Percentiles rank a stretch among this genome's conserved stretches.
phyloP scores from a whole-genome alignment of 2,888 invertebrate species.

The Rutpela maculata region DNA sequence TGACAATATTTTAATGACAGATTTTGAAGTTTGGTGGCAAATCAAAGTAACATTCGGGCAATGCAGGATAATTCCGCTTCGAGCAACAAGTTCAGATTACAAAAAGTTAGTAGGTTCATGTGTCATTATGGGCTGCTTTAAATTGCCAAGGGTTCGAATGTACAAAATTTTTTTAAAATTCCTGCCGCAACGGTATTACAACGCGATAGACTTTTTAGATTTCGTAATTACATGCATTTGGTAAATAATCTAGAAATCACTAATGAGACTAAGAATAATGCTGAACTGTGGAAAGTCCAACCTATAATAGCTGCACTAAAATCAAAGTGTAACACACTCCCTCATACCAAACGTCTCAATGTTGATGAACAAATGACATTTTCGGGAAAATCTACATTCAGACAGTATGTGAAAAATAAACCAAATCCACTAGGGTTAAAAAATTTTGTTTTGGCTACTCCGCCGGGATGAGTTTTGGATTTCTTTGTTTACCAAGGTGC shows the following conservation, averaged over 20 bases:
- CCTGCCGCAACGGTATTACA: background rate
- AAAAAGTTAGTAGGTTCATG: background rate
- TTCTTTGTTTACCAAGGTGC: slow-evolving; percentile 8
- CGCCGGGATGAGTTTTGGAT: background rate
- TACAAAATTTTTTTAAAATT: background rate
- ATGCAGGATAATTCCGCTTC: background rate
- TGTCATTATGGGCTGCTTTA: background rate
- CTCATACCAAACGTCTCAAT: background rate
- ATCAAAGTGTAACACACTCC: background rate
- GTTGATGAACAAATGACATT: background rate
- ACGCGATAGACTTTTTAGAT: background rate
- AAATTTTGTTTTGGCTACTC: background rate
- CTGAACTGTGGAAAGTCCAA: background rate
- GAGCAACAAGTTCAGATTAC: background rate
- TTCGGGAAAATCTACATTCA: background rate
- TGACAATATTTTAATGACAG: background rate
- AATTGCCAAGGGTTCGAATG: background rate
- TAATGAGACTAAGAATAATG: background rate
- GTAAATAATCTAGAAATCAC: background rate
- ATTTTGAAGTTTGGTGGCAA: background rate
- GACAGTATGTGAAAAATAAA: background rate
- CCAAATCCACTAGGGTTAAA: background rate
- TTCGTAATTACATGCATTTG: background rate
- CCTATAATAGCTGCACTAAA: background rate
- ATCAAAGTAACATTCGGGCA: background rate